These are phyloP conservation scores for Limnephilus lunatus DNA, from an alignment of 2,888 invertebrate species.

Conservation along the genomic window DNA sequence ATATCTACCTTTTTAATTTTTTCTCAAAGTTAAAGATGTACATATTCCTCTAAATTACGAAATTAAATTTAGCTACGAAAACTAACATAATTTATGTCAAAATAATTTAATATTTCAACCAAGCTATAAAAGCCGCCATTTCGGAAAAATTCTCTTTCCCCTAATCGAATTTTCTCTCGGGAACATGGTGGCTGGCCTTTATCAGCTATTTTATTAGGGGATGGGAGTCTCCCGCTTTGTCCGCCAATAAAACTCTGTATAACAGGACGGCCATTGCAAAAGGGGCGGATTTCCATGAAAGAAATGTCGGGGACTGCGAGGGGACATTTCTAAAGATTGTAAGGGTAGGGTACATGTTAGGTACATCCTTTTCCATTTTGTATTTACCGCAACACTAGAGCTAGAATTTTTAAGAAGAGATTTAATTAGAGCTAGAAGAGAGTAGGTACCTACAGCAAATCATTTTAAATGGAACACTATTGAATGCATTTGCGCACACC, in stretches of 20 bases:
- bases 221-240: not conserved
- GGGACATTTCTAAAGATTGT: not conserved
- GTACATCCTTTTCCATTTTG: not conserved
- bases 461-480: too few species aligned
- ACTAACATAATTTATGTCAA: not conserved
- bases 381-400: not conserved
- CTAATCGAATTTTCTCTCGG: constrained; percentile 28
- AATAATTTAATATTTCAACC: not conserved
- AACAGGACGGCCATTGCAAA: constrained; percentile 51
- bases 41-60: not conserved
- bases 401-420: not conserved
- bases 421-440: too few species aligned
- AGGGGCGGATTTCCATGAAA: constrained; percentile 41
- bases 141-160: constrained; percentile 26
- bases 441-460: too few species aligned
- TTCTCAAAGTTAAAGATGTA: not conserved
- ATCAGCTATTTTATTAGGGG: not conserved
- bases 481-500: too few species aligned
- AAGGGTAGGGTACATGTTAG: not conserved
- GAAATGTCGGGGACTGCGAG: not conserved
- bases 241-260: constrained; percentile 49
- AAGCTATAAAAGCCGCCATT: constrained; percentile 33
- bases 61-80: not conserved
- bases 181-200: not conserved
- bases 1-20: not conserved